Conservation (phyloP, 2,797 vertebrate genomes). For the Pempheris klunzingeri region DNA sequence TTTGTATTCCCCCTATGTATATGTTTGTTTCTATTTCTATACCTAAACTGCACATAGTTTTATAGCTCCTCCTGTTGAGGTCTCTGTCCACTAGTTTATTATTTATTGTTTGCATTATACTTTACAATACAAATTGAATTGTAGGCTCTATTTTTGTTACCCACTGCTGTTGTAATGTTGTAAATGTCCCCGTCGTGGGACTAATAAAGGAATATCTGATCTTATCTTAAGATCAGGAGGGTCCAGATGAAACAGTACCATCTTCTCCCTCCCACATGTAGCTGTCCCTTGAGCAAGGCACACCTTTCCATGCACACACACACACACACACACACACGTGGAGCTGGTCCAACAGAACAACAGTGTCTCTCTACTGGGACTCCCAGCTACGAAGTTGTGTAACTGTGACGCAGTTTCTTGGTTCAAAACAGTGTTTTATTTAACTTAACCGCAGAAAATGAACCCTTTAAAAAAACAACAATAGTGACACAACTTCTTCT, state of each 20-base stretch:
- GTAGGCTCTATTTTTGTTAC: no score
- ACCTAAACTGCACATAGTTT: no score
- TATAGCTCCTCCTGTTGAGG: no score
- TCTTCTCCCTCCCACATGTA: background rate
- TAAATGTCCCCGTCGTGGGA: no score
- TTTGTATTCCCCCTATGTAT: no score
- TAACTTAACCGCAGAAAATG: background rate
- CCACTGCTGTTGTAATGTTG: no score
- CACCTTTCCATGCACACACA: background rate
- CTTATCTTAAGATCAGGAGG: no score
- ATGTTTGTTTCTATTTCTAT: no score
- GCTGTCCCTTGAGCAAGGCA: constrained; percentile 29
- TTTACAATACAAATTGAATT: no score
- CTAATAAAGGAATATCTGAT: no score
- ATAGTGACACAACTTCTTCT: constrained; percentile 18
- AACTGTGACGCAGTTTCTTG: constrained; percentile 21
- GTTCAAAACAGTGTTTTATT: constrained; percentile 28
- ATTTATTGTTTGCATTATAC: no score
- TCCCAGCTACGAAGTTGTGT: constrained; percentile 7
- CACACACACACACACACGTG: constrained; percentile 2
- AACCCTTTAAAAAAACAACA: constrained; percentile 7
- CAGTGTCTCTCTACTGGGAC: constrained; percentile 11
- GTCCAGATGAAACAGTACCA: background rate
- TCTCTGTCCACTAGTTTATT: no score
- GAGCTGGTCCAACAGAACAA: constrained; percentile 7